Base-by-base conservation (phyloP, 1,140 invertebrate species). In the Habropoda laboriosa region DNA sequence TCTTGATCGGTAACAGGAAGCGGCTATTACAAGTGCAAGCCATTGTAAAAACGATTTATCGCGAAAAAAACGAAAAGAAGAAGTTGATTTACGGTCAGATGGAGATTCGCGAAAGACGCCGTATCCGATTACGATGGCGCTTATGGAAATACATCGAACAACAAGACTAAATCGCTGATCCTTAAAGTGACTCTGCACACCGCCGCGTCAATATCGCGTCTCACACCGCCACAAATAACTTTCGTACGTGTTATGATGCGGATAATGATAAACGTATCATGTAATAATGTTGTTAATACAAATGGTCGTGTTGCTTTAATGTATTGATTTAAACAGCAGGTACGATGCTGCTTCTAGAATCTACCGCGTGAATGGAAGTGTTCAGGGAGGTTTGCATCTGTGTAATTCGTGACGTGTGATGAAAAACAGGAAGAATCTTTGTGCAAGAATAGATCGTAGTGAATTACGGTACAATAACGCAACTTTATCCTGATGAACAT, bases 131-230 rank as follows among this genome's bases (percentile, higher is more conserved):
- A 83, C 81, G 60, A 55, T 47, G 81, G 79, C 49, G 70, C 74
- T 82, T 83, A 83, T 82, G 68, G 74, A 83, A 82, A 83, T 83
- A 47, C 74, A n/a, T 51, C 53, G 74, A 79, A 60, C 68, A 61
- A 81, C 40, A 77, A 83, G 57, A 60, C 30, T 42, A 7, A n/a
- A n/a, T 32, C 40, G 4, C 7, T 18, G 40, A 68, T 76, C 63
- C 30, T 76, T 55, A 35, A 21, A 38, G 61, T 55, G 40, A 55
- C 30, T 27, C 42, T 60, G 55, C 49, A 66, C 5, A 18, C 35
- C 10, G 24, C 51, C 10, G 5, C 3, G 7, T n/a, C 49, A 18
- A 57, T 18, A 32, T 18, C 16, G 6, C n/a, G n/a, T n/a, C n/a
- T n/a, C n/a, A n/a, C n/a, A n/a, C n/a, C n/a, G 13, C 35, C 24